Conservation (phyloP, 2,797 vertebrate genomes). For the Eulemur mongoz region DNA sequence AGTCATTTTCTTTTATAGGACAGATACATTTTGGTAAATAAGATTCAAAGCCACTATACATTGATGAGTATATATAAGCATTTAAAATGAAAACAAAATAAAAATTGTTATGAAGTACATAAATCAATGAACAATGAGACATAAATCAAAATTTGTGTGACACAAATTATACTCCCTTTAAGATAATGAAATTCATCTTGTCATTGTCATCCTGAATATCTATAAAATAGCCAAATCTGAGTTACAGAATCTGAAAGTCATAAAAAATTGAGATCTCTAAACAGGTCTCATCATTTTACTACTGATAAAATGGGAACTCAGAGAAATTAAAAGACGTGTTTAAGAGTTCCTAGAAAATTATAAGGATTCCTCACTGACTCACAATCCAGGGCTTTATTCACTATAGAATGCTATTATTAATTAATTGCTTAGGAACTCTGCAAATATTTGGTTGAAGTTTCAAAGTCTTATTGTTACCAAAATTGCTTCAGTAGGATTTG, state of each 20-base stretch:
- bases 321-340: background rate
- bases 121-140: background rate
- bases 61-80: background rate
- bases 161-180: background rate
- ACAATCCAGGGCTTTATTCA: background rate
- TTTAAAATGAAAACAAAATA: background rate
- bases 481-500: background rate
- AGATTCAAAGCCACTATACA: background rate
- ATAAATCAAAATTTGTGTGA: background rate
- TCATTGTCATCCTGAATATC: background rate
- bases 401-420: background rate
- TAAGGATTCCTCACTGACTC: background rate
- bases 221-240: background rate
- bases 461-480: background rate
- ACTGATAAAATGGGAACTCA: background rate
- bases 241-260: background rate
- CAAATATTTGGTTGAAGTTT: slow-evolving; percentile 7
- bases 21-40: background rate
- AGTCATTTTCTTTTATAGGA: background rate
- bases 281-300: background rate
- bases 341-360: background rate
- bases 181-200: background rate
- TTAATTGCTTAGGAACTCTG: background rate
- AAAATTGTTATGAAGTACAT: background rate
- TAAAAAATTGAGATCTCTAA: background rate